Evolutionary conservation across 1,140 invertebrate genomes (phyloP), one percentile per base, ranked within the genome.

Genomic region (Mamestra configurata): DNA sequence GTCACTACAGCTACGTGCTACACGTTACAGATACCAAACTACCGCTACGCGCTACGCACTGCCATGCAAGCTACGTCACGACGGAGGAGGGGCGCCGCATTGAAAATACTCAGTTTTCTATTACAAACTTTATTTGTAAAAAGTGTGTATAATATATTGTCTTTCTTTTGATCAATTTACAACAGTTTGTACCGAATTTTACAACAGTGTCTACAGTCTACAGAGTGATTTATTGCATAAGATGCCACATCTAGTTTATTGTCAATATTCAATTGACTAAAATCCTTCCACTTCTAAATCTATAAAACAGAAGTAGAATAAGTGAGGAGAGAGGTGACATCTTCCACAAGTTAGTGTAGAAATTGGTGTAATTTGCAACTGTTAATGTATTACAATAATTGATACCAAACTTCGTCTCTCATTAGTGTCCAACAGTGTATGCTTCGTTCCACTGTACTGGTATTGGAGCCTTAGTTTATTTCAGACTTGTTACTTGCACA

Each of bases 91-190:
- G 79, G 73, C 18, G 61, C 51, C 72, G 77, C 70, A 87, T 82
- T 87, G 75, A 87, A 87, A 87, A 87, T 87, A 81, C 84, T 80
- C 76, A 83, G 18, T 84, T 81, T 76, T 84, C 46, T 53, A 82
- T 84, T 82, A 82, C 79, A 87, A 82, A 79, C 81, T 85, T 87
- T 87, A 85, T 86, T 85, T 79, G 22, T 80, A 73, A 78, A 83
- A 77, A 79, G 70, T 78, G 76, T 79, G 49, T 84, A 82, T 80
- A 84, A 84, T n/a, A 84, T 82, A 84, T 80, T 70, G 76, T 80
- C 68, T 78, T 82, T 84, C 31, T 57, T 79, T 79, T 71, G 46
- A 79, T 79, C 51, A 79, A 71, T 71, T 79, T 79, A 79, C 66
- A 79, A 57, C 77, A 71, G 68, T 71, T 71, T 79, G 66, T 57